A percentile compares a stretch with the other conserved stretches of the same genome.
Conservation (phyloP, 2,113 vertebrate species). For the Anarrhichthys ocellatus region DNA sequence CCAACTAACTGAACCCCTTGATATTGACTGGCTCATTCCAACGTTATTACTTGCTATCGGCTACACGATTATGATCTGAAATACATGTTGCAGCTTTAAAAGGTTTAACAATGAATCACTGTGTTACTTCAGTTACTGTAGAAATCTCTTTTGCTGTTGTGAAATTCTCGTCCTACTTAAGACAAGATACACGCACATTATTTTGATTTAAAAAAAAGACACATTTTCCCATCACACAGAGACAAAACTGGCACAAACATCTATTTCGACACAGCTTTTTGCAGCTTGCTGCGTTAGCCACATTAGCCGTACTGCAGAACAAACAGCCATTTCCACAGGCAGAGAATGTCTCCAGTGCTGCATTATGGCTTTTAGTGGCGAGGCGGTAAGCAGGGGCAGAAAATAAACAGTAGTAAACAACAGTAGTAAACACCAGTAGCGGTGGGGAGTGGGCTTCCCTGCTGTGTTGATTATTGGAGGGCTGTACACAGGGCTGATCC, state of each 20-base stretch:
- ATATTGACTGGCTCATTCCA: not conserved
- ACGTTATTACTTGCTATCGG: not conserved
- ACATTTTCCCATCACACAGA: conserved; percentile 16
- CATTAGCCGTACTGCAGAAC: conserved; percentile 26
- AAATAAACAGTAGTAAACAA: conserved; percentile 79
- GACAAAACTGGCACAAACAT: conserved; percentile 5
- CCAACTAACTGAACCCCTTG: too few species aligned
- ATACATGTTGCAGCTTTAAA: not conserved
- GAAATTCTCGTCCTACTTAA: not conserved
- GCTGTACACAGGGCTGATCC: conserved; percentile 69
- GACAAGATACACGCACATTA: not conserved
- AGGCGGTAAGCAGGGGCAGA: conserved; percentile 56
- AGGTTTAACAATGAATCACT: not conserved
- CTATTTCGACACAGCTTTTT: not conserved
- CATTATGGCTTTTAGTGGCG: conserved; percentile 57
- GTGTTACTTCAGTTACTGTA: not conserved
- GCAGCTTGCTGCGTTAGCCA: conserved; percentile 19
- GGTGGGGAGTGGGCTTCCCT: conserved; percentile 61
- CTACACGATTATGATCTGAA: not conserved
- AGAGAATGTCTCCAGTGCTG: conserved; percentile 18
- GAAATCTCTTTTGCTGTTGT: not conserved
- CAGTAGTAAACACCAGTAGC: conserved; percentile 77
- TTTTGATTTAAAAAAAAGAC: not conserved
- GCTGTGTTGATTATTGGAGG: conserved; percentile 79
- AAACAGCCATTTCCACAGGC: conserved; percentile 47